A percentile compares a stretch with the other conserved stretches of the same genome.
These are phyloP conservation scores for Beroe ovata DNA, from an alignment of 37 sponge, comb jelly and placozoan species.

Conservation along the genomic window DNA sequence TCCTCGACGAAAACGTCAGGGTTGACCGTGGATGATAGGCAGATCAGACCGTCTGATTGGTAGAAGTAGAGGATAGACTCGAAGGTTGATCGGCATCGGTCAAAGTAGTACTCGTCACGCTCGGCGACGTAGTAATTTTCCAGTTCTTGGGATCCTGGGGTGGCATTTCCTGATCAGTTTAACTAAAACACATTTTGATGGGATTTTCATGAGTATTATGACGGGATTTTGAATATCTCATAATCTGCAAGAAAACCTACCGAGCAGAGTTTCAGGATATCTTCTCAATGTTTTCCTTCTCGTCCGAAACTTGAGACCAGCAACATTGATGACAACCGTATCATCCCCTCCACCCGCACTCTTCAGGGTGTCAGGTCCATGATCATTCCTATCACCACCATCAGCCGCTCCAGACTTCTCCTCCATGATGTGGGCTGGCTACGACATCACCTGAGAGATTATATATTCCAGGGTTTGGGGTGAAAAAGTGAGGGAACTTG, in stretches of 20 bases:
- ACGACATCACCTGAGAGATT: too few relatives aligned
- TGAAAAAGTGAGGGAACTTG: too few relatives aligned
- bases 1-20: conserved; percentile 52
- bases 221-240: too few relatives aligned
- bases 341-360: neutral
- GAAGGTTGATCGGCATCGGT: conserved; percentile 29
- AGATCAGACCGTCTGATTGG: conserved; percentile 32
- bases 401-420: too few relatives aligned
- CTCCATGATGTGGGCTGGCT: too few relatives aligned
- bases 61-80: conserved; percentile 58
- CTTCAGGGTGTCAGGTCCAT: too few relatives aligned
- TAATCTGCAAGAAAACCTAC: too few relatives aligned
- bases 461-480: too few relatives aligned
- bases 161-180: too few relatives aligned
- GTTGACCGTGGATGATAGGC: conserved; percentile 27
- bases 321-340: conserved; percentile 29
- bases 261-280: conserved; percentile 45
- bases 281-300: neutral
- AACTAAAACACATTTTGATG: too few relatives aligned
- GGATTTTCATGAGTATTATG: too few relatives aligned
- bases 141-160: conserved; percentile 14
- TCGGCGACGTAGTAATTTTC: conserved; percentile 37
- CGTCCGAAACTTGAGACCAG: conserved; percentile 32
- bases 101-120: conserved; percentile 55
- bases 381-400: too few relatives aligned